phyloP scores from a whole-genome alignment of 2,113 vertebrate species.

The Penelope pileata region DNA sequence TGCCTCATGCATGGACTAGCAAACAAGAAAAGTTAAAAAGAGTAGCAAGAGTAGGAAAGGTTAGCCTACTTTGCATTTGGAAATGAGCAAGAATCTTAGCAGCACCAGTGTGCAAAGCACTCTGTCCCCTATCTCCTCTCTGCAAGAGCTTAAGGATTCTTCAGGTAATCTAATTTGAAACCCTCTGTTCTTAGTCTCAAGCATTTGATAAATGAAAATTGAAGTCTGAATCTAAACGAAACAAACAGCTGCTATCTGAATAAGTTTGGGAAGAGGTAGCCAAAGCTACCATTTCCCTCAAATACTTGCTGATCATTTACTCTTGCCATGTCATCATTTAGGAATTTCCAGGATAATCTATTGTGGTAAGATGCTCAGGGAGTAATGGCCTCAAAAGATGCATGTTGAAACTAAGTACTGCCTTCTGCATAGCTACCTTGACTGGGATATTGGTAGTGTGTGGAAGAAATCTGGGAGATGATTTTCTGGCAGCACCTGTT shows the following conservation, averaged over 20 bases:
- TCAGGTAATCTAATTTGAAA: background rate
- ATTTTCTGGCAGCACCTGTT: background rate
- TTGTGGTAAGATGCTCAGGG: background rate
- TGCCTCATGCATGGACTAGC: background rate
- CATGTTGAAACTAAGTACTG: background rate
- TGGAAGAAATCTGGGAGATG: background rate
- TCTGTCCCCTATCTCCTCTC: background rate
- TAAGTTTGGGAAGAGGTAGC: background rate
- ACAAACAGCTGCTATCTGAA: background rate
- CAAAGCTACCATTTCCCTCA: background rate
- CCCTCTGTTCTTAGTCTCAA: background rate
- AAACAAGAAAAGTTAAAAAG: background rate
- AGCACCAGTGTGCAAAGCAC: background rate
- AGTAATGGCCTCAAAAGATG: accelerated
- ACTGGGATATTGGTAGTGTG: background rate
- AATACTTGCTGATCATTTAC: background rate
- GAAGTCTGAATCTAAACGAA: background rate
- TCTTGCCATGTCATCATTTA: accelerated
- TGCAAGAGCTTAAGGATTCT: background rate
- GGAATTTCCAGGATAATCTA: background rate
- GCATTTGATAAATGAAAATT: background rate
- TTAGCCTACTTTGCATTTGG: background rate
- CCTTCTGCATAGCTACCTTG: background rate
- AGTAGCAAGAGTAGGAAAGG: background rate
- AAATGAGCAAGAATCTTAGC: background rate